Conservation (phyloP, 2,113 vertebrate species). For the Xiphorhynchus elegans region DNA sequence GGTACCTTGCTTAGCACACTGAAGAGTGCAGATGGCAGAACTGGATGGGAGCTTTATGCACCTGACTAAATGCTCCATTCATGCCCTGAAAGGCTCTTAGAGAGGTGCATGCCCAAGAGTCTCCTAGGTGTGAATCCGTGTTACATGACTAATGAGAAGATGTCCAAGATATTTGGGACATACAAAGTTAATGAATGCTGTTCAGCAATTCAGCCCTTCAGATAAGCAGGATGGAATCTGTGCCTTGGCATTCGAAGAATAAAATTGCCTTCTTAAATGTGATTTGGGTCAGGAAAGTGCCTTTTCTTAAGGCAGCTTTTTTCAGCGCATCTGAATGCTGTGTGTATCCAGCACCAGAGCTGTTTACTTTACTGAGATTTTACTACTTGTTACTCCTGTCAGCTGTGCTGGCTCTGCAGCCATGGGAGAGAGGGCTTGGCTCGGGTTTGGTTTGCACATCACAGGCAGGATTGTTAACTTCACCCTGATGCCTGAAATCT, state of each 20-base stretch:
- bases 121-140: neutral
- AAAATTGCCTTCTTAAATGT: conserved; percentile 7
- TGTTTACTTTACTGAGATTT: conserved; percentile 57
- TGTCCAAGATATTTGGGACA: neutral
- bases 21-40: neutral
- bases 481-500: neutral
- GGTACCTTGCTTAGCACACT: neutral
- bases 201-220: conserved; percentile 7
- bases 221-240: conserved; percentile 28
- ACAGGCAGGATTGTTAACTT: conserved; percentile 30
- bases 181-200: neutral
- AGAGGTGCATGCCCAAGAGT: neutral
- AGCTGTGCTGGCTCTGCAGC: conserved; percentile 37
- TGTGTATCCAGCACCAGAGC: conserved; percentile 3
- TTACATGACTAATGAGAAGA: neutral
- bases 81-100: neutral
- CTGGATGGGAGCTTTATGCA: conserved; percentile 1
- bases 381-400: conserved; percentile 59
- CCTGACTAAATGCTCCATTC: conserved; percentile 42
- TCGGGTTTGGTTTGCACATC: neutral
- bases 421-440: neutral
- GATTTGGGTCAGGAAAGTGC: neutral
- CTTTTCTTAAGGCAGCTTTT: neutral
- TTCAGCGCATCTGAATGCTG: neutral
- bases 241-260: neutral